Evolutionary conservation across 1,140 invertebrate genomes (phyloP).

Genomic region (Apocrypta bakeri): DNA sequence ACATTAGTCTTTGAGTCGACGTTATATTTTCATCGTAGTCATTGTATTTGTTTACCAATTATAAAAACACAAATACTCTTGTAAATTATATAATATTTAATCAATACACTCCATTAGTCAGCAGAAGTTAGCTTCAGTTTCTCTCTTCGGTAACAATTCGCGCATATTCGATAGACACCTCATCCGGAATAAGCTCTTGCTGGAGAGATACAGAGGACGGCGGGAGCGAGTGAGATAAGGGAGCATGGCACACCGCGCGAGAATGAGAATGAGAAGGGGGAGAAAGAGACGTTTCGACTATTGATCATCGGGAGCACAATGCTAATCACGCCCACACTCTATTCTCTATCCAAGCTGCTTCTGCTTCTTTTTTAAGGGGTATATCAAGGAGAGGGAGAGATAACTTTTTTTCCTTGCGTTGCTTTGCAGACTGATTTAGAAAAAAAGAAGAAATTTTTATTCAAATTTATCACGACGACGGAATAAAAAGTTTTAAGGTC

Average conservation of each 20-base stretch:
- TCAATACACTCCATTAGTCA: neutral
- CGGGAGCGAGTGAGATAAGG: conserved; percentile 29
- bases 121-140: neutral
- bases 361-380: conserved; percentile 58
- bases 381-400: no score
- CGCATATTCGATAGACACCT: conserved; percentile 47
- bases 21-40: no score
- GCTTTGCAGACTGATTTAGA: no score
- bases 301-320: conserved; percentile 75
- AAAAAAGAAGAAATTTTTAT: no score
- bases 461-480: no score
- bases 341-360: conserved; percentile 57
- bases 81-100: no score
- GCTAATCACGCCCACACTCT: conserved; percentile 72
- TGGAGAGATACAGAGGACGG: neutral
- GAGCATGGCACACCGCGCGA: conserved; percentile 61
- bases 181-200: conserved; percentile 8
- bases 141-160: conserved; percentile 16
- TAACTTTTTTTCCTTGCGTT: no score
- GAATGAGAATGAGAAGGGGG: conserved; percentile 65
- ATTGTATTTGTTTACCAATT: no score
- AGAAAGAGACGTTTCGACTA: conserved; percentile 74
- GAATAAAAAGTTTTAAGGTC: no score
- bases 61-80: no score
- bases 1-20: no score